Conservation (phyloP, 2,888 invertebrate genomes). For the Ellobium chinense region DNA sequence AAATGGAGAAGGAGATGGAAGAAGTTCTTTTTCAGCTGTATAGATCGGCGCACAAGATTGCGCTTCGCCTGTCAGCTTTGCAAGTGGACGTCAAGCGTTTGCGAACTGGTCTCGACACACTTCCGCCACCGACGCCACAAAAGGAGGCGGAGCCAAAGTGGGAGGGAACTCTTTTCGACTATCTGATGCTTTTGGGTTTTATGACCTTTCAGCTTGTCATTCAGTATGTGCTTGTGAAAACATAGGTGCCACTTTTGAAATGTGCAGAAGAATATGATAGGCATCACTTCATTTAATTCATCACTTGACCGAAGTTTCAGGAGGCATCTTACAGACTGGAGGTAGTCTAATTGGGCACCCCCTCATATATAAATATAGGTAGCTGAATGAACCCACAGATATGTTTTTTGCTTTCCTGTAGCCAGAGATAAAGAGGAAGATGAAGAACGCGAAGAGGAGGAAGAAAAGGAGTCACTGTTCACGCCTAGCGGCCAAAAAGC, state of each 20-base stretch:
- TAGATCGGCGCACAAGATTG: neutral
- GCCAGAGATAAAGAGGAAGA: no score
- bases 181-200: constrained; percentile 10
- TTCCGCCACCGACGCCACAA: neutral
- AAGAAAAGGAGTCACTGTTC: no score
- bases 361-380: no score
- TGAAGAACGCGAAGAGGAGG: no score
- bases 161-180: constrained; percentile 9
- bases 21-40: neutral
- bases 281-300: no score
- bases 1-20: neutral
- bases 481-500: no score
- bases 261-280: no score
- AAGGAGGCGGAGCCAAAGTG: neutral
- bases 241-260: neutral
- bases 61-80: neutral
- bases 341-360: no score
- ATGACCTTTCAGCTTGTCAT: neutral
- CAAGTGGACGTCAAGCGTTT: neutral
- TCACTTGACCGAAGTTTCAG: no score
- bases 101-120: neutral
- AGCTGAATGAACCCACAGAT: no score
- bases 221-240: neutral
- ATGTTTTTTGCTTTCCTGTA: no score
- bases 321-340: no score